Base-by-base conservation (phyloP, 2,888 invertebrate genomes). In the Diplazon laetatorius region DNA sequence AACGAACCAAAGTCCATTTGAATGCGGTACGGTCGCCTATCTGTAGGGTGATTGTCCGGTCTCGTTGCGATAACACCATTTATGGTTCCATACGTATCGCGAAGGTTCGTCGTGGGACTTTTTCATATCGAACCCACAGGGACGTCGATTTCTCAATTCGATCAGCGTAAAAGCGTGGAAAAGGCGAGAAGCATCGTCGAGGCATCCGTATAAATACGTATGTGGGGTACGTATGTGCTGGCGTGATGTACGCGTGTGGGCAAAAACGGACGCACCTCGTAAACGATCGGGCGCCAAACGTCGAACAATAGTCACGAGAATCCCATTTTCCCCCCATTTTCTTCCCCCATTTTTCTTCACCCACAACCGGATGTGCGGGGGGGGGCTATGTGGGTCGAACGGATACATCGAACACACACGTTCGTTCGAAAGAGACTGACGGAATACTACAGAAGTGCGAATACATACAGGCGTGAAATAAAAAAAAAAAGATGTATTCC, bases 111-210 rank as follows among this genome's bases (percentile, higher is more conserved):
- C 5, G 8, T 9, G 8, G n/a, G n/a, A n/a, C n/a, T n/a, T 30
- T 30, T 30, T 14, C 12, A n/a, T 9, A 12, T 14, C 25, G 62
- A 46, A 30, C 57, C 50, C 30, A 30, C 6, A 39, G 2, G 71
- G 60, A 44, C 50, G 52, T 50, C 30, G 71, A 71, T 55, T 52
- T 42, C 16, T 65, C 71, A 62, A 68, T 72, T 77, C 57, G 66
- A 68, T 59, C 57, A 42, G 20, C 16, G 59, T 65, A 25, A 48
- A 68, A 66, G 59, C 52, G 50, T 5, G 16, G 14, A 3, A 14
- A n/a, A 16, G 44, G 9, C 14, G 14, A 2, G 44, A 9, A 22
- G 25, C 46, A 55, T 25, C 52, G 30, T 9, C 14, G 37, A n/a
- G 9, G 46, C 18, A 22, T 8, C 46, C 55, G n/a, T 65, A 59